These are phyloP conservation scores for Furnarius figulus DNA, from an alignment of 2,113 vertebrate genomes.

Conservation along the genomic window DNA sequence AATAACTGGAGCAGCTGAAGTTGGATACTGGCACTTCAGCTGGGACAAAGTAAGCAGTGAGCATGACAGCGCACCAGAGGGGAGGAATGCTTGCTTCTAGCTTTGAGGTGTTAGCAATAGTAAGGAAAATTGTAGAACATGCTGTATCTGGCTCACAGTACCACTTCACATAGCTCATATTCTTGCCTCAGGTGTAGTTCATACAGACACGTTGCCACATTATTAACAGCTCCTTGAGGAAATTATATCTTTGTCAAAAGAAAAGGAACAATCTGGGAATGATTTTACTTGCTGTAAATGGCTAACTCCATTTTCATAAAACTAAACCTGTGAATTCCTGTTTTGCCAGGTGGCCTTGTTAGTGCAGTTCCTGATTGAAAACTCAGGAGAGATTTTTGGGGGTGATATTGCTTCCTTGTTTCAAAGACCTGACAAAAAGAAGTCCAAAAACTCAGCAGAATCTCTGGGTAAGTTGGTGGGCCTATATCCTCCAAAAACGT, in stretches of 20 bases:
- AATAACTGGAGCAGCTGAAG: background rate
- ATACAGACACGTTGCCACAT: background rate
- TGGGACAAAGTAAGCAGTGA: background rate
- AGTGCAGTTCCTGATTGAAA: slow-evolving; percentile 81
- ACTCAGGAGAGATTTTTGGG: slow-evolving; percentile 76
- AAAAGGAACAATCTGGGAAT: background rate
- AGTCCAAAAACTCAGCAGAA: slow-evolving; percentile 33
- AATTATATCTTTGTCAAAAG: background rate
- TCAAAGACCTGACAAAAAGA: slow-evolving; percentile 45
- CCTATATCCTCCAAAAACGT: background rate
- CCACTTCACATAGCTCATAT: background rate
- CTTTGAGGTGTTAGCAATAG: background rate
- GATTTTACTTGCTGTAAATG: background rate
- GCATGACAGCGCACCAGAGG: background rate
- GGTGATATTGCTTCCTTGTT: slow-evolving; percentile 73
- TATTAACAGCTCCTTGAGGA: background rate
- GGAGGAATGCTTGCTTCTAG: background rate
- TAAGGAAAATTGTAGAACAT: background rate
- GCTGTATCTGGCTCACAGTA: background rate
- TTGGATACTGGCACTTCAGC: background rate
- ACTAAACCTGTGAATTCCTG: background rate
- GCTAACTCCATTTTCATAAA: background rate
- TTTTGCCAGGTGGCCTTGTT: slow-evolving; percentile 76
- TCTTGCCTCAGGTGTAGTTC: background rate
- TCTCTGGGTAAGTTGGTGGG: slow-evolving; percentile 50